phyloP scores from a whole-genome alignment of 2,888 invertebrate genomes.

The Clivina fossor region DNA sequence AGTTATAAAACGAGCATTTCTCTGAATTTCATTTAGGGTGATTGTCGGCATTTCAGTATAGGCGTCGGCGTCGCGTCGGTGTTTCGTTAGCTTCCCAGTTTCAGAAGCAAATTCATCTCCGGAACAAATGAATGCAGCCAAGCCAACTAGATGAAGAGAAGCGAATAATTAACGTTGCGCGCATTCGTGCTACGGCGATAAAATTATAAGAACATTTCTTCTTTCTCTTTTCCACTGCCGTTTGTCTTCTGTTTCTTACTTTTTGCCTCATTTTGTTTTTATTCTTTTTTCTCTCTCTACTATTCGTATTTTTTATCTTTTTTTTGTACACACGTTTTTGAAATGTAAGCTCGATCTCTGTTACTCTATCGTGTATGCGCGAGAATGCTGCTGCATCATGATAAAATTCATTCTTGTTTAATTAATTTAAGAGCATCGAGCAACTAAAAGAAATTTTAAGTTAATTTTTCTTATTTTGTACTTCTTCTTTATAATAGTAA shows the following conservation, averaged over 20 bases:
- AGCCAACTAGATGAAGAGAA: slow-evolving; percentile 15
- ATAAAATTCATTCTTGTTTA: slow-evolving; percentile 23
- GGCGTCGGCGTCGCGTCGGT: too few species aligned
- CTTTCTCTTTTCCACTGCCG: not conserved
- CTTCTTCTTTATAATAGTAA: too few species aligned
- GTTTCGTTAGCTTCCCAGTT: not conserved
- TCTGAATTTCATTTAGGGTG: too few species aligned
- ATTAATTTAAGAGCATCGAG: slow-evolving; percentile 20
- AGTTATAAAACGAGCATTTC: too few species aligned
- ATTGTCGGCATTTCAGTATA: not conserved
- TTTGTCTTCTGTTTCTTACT: slow-evolving; percentile 2
- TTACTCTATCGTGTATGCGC: too few species aligned
- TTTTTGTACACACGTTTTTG: too few species aligned
- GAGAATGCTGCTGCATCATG: slow-evolving; percentile 7
- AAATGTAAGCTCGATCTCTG: too few species aligned
- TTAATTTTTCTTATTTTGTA: slow-evolving; percentile 13
- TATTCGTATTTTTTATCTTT: too few species aligned
- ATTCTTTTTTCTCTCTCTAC: too few species aligned
- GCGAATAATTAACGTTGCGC: slow-evolving; percentile 21
- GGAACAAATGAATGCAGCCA: not conserved
- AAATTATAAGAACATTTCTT: slow-evolving; percentile 12
- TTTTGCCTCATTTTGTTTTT: too few species aligned
- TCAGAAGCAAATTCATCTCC: not conserved
- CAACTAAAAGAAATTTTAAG: slow-evolving; percentile 18
- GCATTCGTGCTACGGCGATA: too few species aligned